A percentile compares a stretch with the other conserved stretches of the same genome.
These are phyloP conservation scores for Nephrotoma flavescens DNA, from an alignment of 2,888 invertebrate genomes.

Conservation along the genomic window DNA sequence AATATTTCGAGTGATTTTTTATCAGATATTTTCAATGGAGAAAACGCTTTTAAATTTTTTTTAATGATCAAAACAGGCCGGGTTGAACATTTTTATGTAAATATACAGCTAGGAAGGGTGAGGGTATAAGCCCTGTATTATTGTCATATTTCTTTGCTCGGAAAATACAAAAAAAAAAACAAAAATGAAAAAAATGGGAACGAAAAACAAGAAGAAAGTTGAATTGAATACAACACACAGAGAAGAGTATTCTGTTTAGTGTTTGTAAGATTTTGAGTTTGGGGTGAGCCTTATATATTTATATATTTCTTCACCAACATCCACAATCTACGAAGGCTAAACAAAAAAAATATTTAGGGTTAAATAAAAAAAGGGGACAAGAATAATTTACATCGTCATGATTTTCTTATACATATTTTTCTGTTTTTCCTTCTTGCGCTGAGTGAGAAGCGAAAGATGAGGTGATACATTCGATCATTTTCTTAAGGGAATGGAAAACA, in stretches of 20 bases:
- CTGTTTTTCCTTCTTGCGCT: not conserved
- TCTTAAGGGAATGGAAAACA: not conserved
- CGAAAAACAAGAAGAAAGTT: not conserved
- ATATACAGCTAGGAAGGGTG: not conserved
- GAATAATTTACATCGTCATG: not conserved
- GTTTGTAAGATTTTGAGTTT: not conserved
- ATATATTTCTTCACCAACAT: not conserved
- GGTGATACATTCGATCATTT: not conserved
- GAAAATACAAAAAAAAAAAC: not conserved
- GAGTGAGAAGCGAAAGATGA: not conserved
- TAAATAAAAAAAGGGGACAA: not conserved
- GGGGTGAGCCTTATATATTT: not conserved
- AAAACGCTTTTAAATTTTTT: not conserved
- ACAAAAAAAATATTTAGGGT: not conserved
- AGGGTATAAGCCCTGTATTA: not conserved
- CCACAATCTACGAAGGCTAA: not conserved
- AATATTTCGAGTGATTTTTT: not conserved
- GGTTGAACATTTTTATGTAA: not conserved
- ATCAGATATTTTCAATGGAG: not conserved
- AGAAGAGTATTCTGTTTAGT: not conserved
- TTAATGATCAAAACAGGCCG: not conserved
- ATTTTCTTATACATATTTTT: not conserved
- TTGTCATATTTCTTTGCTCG: not conserved
- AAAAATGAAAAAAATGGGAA: not conserved
- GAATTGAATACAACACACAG: not conserved